Evolutionary conservation across 2,113 vertebrate genomes (phyloP).

Genomic region (Hiodon alosoides): DNA sequence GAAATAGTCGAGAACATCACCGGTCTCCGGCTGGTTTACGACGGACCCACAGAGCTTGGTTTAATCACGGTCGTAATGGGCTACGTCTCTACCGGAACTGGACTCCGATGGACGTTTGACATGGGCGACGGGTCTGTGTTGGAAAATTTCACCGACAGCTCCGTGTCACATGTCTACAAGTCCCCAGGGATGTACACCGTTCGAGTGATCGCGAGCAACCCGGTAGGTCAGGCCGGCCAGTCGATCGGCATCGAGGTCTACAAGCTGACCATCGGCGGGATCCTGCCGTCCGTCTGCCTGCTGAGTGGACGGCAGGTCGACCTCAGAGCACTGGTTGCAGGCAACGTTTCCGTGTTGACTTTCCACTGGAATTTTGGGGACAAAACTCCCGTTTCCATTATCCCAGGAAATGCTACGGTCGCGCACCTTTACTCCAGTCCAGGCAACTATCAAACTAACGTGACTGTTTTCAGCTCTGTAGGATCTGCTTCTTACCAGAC

Average conservation of each 20-base stretch:
- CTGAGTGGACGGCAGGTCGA: conserved; percentile 33
- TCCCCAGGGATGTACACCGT: conserved; percentile 57
- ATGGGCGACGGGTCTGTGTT: conserved; percentile 59
- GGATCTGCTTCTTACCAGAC: conserved; percentile 32
- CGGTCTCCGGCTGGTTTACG: conserved; percentile 48
- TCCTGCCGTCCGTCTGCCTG: conserved; percentile 51
- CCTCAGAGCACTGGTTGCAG: conserved; percentile 48
- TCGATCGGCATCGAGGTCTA: conserved; percentile 49
- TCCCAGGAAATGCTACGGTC: conserved; percentile 40
- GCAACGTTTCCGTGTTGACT: conserved; percentile 39
- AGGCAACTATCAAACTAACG: conserved; percentile 46
- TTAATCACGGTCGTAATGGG: conserved; percentile 46
- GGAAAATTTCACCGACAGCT: conserved; percentile 39
- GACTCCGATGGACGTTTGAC: conserved; percentile 58
- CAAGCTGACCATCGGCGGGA: conserved; percentile 43
- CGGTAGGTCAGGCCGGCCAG: conserved; percentile 39
- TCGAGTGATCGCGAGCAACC: conserved; percentile 49
- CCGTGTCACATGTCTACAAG: conserved; percentile 51
- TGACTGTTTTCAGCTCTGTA: conserved; percentile 48
- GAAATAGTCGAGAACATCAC: conserved; percentile 51
- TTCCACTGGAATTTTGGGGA: conserved; percentile 68
- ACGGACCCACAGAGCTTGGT: conserved; percentile 46
- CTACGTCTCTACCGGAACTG: conserved; percentile 44
- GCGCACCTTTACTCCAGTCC: conserved; percentile 48
- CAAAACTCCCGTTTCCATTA: conserved; percentile 33